Conservation (phyloP, 2,888 invertebrate species). For the Zootermopsis nevadensis region DNA sequence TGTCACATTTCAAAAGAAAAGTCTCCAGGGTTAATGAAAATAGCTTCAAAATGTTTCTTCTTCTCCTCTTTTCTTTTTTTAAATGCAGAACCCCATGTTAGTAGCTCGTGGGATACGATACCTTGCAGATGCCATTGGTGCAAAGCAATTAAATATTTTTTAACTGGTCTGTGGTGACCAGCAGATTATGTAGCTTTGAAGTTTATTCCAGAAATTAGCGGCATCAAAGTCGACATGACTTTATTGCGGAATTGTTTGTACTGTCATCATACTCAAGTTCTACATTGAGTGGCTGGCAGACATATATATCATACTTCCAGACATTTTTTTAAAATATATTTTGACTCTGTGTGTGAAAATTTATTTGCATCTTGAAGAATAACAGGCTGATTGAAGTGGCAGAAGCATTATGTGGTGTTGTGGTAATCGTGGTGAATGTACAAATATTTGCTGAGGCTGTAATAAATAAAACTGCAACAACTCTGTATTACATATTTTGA, state of each 20-base stretch:
- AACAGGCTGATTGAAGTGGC: not conserved
- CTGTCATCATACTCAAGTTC: not conserved
- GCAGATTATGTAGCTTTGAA: not conserved
- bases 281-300: not conserved
- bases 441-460: not conserved
- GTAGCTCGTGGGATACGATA: too few species aligned
- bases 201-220: not conserved
- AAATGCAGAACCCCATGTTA: too few species aligned
- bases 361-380: not conserved
- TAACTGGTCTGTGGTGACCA: not conserved
- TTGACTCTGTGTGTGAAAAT: not conserved
- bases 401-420: not conserved
- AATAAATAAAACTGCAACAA: not conserved
- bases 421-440: not conserved
- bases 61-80: too few species aligned
- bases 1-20: not conserved
- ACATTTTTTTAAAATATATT: not conserved
- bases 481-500: not conserved
- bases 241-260: not conserved
- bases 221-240: not conserved
- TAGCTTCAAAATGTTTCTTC: not conserved
- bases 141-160: too few species aligned
- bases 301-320: not conserved
- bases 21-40: not conserved
- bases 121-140: too few species aligned